Evolutionary conservation across 2,113 vertebrate species (phyloP), one percentile per base, ranked within the genome.

Genomic region (Orthonyx spaldingii): DNA sequence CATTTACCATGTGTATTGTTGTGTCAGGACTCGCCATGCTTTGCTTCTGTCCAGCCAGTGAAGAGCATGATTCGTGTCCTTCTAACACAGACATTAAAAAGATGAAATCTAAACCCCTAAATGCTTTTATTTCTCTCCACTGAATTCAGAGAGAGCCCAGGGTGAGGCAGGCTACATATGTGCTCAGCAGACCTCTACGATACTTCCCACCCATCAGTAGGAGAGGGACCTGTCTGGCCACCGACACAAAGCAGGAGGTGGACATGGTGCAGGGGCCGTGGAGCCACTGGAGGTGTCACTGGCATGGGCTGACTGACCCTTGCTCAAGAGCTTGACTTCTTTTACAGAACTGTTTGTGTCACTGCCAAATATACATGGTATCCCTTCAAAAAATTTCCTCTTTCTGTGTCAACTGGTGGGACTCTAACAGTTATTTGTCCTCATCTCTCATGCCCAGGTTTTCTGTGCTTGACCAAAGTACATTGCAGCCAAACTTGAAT

Each of bases 11-110:
- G 6, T 35, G 15, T 10, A 4, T 4, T 72, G 8, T 35, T 80
- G 2, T 15, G 21, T 13, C 39, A 89, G 64, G 47, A 4, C 21
- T 65, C 44, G 20, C 66, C 13, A 1, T 10, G 22, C 23, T 80
- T 35, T 0, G 0, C 9, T 41, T 32, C 12, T 1, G 0, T 21
- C 23, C 33, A 46, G 13, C 9, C 42, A 30, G 28, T 0, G 6
- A 47, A 53, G 18, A 74, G 7, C 37, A 44, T 3, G 1, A 23
- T 65, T 77, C 28, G 46, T 46, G 16, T 74, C 1, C 4, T 72
- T 46, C 32, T 46, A 55, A 41, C 11, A 71, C 0, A 65, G 50
- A 39, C 16, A 33, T 50, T 63, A 22, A 47, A 52, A 75, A 82
- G 60, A 18, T 50, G 4, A 84, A 50, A 30, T 50, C 8, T 35